Evolutionary conservation across 2,113 vertebrate species (phyloP).

Genomic region (Paralichthys olivaceus): DNA sequence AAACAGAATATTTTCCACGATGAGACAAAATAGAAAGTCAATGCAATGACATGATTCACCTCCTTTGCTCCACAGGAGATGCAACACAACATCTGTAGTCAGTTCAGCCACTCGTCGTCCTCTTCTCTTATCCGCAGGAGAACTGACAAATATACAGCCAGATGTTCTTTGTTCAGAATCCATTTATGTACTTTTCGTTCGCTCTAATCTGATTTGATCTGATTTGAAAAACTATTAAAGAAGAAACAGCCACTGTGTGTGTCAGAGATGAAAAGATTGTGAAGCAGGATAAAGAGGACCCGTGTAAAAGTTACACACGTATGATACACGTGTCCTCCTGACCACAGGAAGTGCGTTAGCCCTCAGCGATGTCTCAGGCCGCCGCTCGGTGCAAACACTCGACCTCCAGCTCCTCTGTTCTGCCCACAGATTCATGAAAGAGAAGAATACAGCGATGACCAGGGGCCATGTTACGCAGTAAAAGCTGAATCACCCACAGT

Average conservation of each 20-base stretch:
- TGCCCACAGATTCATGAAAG: conserved; percentile 23
- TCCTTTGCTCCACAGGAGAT: no score
- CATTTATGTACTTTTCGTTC: no score
- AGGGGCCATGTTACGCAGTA: conserved; percentile 23
- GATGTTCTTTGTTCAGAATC: neutral
- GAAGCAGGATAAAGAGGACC: no score
- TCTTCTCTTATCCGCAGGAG: no score
- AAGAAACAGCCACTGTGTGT: neutral
- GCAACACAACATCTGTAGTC: no score
- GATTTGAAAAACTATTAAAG: neutral
- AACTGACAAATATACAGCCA: no score
- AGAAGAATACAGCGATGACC: conserved; percentile 22
- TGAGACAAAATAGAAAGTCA: no score
- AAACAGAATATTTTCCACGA: no score
- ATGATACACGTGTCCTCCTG: conserved; percentile 15
- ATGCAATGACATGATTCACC: no score
- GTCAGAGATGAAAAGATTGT: neutral
- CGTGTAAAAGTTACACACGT: neutral
- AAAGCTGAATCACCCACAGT: conserved; percentile 36
- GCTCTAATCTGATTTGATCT: neutral
- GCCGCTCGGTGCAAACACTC: conserved; percentile 1
- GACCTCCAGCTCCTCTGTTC: conserved; percentile 15
- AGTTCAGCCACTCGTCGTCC: no score
- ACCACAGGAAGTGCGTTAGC: conserved; percentile 11
- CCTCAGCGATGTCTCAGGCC: neutral